Conservation (phyloP, 2,113 vertebrate genomes). For the Tupaia tana region DNA sequence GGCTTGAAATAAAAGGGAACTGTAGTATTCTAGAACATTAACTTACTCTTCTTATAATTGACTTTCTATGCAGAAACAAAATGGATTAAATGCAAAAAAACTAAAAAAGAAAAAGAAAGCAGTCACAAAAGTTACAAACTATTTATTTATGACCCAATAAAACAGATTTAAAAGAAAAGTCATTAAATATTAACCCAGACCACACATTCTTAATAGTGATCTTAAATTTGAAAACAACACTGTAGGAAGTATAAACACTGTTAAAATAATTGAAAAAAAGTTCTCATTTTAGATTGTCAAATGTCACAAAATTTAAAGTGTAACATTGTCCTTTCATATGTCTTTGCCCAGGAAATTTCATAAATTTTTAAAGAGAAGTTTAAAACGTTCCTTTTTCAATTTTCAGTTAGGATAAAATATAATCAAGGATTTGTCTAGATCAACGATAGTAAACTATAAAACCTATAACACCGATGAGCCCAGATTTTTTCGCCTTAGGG, state of each 20-base stretch:
- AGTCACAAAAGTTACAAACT: conserved; percentile 8
- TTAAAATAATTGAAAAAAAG: conserved; percentile 13
- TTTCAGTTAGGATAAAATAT: conserved; percentile 23
- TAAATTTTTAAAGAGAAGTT: neutral
- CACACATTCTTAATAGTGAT: conserved; percentile 50
- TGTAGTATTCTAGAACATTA: neutral
- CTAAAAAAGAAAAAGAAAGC: too few species aligned
- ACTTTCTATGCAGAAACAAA: conserved; percentile 16
- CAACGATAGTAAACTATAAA: neutral
- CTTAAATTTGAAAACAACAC: conserved; percentile 57
- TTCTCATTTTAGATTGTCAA: neutral
- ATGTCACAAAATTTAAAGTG: neutral
- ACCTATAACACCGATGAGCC: neutral
- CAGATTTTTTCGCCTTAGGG: neutral
- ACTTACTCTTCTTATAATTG: neutral
- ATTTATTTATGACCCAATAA: conserved; percentile 49
- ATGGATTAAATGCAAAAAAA: neutral
- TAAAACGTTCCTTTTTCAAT: neutral
- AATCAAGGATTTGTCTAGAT: neutral
- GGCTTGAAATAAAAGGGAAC: too few species aligned
- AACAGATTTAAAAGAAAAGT: conserved; percentile 58
- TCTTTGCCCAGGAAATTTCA: neutral
- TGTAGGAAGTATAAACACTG: neutral
- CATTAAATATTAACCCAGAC: conserved; percentile 60
- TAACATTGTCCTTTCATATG: neutral